Percentiles rank a stretch among this genome's conserved stretches.
These are phyloP conservation scores for Thermophis baileyi DNA, from an alignment of 2,113 vertebrate species.

Conservation along the genomic window DNA sequence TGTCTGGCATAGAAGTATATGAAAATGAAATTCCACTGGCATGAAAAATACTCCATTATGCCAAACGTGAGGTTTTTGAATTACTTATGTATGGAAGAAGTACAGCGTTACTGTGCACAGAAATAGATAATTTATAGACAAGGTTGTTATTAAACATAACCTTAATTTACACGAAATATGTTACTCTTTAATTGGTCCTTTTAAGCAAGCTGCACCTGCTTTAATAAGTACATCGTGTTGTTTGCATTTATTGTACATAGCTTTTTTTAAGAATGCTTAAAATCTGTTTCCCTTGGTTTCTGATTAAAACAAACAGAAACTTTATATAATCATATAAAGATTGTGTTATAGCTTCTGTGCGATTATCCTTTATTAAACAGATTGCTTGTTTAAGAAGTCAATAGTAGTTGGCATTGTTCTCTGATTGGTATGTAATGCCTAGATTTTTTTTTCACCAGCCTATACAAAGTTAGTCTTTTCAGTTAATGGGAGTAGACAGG, in stretches of 20 bases:
- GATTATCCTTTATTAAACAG: background rate
- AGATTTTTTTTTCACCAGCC: background rate
- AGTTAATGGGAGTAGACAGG: background rate
- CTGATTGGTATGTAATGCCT: background rate
- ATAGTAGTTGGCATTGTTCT: background rate
- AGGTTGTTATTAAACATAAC: constrained; percentile 56
- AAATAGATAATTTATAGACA: constrained; percentile 58
- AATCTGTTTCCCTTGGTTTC: constrained; percentile 51
- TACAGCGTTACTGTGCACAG: constrained; percentile 48
- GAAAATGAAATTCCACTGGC: constrained; percentile 47
- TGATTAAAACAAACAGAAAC: constrained; percentile 45
- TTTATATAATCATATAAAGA: constrained; percentile 43
- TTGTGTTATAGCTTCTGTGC: background rate
- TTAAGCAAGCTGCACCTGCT: constrained; percentile 50
- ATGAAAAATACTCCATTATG: constrained; percentile 45
- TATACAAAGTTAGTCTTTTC: background rate
- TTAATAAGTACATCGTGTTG: constrained; percentile 51
- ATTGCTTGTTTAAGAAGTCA: background rate
- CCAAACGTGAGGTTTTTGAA: constrained; percentile 44
- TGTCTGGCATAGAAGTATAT: constrained; percentile 41
- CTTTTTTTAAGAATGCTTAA: constrained; percentile 40
- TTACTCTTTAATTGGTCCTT: constrained; percentile 56
- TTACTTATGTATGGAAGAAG: constrained; percentile 32
- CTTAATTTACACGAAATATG: constrained; percentile 64
- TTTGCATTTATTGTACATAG: constrained; percentile 38